These are phyloP conservation scores for Mesocricetus auratus DNA, from an alignment of 2,113 vertebrate species.

Conservation along the genomic window DNA sequence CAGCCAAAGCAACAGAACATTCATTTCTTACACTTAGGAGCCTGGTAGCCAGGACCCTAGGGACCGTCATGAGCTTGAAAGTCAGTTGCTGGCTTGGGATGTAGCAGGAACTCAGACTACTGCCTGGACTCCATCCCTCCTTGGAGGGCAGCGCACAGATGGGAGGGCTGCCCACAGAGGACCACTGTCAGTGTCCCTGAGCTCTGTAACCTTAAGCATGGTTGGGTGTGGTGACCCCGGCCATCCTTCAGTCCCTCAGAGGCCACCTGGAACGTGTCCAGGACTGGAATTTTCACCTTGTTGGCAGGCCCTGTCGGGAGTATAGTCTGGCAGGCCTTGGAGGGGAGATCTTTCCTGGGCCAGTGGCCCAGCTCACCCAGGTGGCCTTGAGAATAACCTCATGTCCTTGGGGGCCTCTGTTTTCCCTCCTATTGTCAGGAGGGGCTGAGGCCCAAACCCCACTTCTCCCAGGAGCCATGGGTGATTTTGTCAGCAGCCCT, in stretches of 20 bases:
- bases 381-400: neutral
- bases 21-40: fast-evolving
- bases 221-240: neutral
- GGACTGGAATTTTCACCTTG: neutral
- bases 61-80: neutral
- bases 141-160: neutral
- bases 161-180: too few species aligned
- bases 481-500: neutral
- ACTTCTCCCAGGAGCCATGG: neutral
- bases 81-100: neutral
- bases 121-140: neutral
- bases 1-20: neutral
- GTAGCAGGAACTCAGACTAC: neutral
- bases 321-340: neutral
- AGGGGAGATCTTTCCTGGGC: neutral
- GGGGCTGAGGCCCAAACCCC: neutral
- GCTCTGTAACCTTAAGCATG: neutral
- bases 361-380: fast-evolving
- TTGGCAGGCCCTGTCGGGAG: neutral
- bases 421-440: neutral
- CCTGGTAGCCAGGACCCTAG: neutral
- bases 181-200: neutral
- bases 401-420: fast-evolving
- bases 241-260: neutral
- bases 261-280: neutral